Conservation (phyloP, 2,113 vertebrate species). For the Cryptotis parvus region DNA sequence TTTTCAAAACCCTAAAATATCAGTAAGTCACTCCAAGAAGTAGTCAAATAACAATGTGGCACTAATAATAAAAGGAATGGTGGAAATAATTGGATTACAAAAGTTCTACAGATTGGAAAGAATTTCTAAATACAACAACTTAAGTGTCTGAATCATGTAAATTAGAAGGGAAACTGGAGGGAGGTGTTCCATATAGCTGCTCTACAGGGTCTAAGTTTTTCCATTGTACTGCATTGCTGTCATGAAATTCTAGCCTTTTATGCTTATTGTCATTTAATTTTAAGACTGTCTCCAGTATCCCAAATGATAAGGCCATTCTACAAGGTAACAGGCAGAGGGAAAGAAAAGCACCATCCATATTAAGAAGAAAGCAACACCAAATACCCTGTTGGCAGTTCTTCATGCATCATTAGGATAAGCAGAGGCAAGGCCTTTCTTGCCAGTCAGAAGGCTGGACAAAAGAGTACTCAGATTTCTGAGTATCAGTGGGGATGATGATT, state of each 20-base stretch:
- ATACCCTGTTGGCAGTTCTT: not conserved
- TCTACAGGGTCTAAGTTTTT: not conserved
- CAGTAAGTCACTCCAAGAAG: not conserved
- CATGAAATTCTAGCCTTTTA: not conserved
- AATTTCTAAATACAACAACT: not conserved
- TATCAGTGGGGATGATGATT: not conserved
- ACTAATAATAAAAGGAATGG: slow-evolving; percentile 22
- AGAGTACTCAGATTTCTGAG: not conserved
- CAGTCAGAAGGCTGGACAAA: not conserved
- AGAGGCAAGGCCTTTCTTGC: not conserved
- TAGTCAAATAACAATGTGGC: not conserved
- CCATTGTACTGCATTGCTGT: not conserved
- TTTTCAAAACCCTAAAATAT: not conserved
- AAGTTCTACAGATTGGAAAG: not conserved
- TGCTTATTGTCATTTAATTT: not conserved
- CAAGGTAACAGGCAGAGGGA: not conserved
- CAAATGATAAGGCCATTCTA: slow-evolving; percentile 8
- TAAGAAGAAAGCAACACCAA: not conserved
- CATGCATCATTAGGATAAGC: not conserved
- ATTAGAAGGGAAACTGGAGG: not conserved
- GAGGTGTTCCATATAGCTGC: not conserved
- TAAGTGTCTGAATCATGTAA: not conserved
- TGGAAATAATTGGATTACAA: slow-evolving; percentile 30
- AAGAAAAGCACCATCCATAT: not conserved
- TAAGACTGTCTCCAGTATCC: not conserved